Evolutionary conservation across 1,140 invertebrate genomes (phyloP), one percentile per base, ranked within the genome.

Genomic region (Drosophila orosa): DNA sequence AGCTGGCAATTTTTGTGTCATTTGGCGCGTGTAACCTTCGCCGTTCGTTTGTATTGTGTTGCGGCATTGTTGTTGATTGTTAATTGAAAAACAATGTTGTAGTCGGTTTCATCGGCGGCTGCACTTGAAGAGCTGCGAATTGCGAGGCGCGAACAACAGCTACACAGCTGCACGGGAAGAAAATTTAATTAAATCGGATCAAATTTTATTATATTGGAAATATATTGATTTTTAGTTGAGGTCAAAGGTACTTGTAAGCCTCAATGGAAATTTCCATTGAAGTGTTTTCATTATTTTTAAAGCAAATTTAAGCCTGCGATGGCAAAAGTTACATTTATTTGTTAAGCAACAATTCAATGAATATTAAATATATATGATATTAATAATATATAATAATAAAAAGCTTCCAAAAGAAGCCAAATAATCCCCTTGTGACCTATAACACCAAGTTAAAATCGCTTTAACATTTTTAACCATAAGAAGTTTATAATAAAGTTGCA

Each of bases 61-160:
- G 75, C 39, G 80, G 84, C 84, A 83, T 79, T 87, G 83, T 87
- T 87, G 83, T 80, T 89, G 80, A 89, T 87, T 89, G 84, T 87
- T 87, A 87, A 87, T 87, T 87, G 84, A 87, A 87, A 87, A 87
- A 87, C 84, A 87, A 87, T 87, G 84, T 87, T 89, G 84, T 77
- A 67, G 75, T 60, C 57, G 65, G 74, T 80, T 76, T 56, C 63
- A 62, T 76, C 61, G 78, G 57, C 79, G 48, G 60, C 68, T 86
- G 83, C 83, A 77, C 72, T 80, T 89, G 61, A 89, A 87, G 84
- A 79, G 71, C 82, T 86, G 82, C 56, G 74, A 83, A 78, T 71
- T 68, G 57, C 56, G 63, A 78, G 74, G 74, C 74, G 74, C 58
- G 74, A 77, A 77, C 73, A 77, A 57, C 55, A 61, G 50, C 63